Evolutionary conservation across 2,113 vertebrate species (phyloP).

Genomic region (human): GRCh38 chr9:88476501-88477000

Average conservation of each 20-base stretch:
- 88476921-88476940: constrained; percentile 69
- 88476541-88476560: constrained; percentile 76
- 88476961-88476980: constrained; percentile 79
- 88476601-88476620: constrained; percentile 72
- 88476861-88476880: constrained; percentile 58
- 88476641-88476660: constrained; percentile 57
- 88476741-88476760: constrained; percentile 63
- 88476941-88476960: constrained; percentile 77
- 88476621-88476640: constrained; percentile 70
- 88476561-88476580: constrained; percentile 77
- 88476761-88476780: constrained; percentile 54
- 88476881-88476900: constrained; percentile 42
- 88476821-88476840: constrained; percentile 13
- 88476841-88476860: neutral
- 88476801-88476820: neutral
- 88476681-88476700: constrained; percentile 67
- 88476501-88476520: constrained; percentile 77
- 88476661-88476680: constrained; percentile 67
- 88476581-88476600: constrained; percentile 63
- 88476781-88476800: constrained; percentile 50
- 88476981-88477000: constrained; percentile 72
- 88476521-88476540: constrained; percentile 67
- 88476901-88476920: constrained; percentile 68
- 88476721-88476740: constrained; percentile 16
- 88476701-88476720: constrained; percentile 53